These are phyloP conservation scores for Ophraella communa DNA, from an alignment of 2,888 invertebrate genomes.

Conservation along the genomic window DNA sequence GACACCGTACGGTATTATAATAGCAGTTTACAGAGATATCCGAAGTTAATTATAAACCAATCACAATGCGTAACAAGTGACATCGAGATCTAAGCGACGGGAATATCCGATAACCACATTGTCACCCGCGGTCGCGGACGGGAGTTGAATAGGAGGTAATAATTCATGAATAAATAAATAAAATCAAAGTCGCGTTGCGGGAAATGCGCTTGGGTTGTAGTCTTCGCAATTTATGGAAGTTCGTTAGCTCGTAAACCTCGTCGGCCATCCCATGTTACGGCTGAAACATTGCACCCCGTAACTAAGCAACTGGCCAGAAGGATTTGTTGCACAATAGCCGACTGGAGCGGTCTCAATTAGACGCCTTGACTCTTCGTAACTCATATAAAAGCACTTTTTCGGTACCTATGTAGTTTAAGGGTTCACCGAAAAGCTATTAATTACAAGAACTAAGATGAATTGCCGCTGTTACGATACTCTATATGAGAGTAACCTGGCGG, in stretches of 20 bases:
- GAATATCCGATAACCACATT: constrained; percentile 52
- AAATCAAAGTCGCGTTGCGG: constrained; percentile 49
- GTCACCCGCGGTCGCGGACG: constrained; percentile 48
- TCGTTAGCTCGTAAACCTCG: constrained; percentile 57
- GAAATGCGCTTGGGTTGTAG: constrained; percentile 47
- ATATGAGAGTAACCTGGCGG: neutral
- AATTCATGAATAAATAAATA: constrained; percentile 56
- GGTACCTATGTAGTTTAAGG: constrained; percentile 22
- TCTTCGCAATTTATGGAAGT: constrained; percentile 56
- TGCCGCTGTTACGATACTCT: neutral
- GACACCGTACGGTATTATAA: neutral
- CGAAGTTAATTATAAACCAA: constrained; percentile 48
- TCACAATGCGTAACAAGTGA: constrained; percentile 49
- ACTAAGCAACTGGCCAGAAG: constrained; percentile 50
- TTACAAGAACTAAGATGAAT: constrained; percentile 20
- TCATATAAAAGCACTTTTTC: constrained; percentile 30
- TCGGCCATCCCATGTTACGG: constrained; percentile 55
- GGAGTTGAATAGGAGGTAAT: constrained; percentile 51
- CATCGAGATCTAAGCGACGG: constrained; percentile 44
- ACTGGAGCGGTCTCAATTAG: constrained; percentile 48
- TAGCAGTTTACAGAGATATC: neutral
- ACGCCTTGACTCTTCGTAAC: constrained; percentile 34
- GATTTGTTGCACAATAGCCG: constrained; percentile 43
- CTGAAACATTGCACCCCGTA: constrained; percentile 57
- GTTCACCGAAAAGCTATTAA: constrained; percentile 28